Conservation (phyloP, 2,888 invertebrate species). For the Caradrina clavipalpis region DNA sequence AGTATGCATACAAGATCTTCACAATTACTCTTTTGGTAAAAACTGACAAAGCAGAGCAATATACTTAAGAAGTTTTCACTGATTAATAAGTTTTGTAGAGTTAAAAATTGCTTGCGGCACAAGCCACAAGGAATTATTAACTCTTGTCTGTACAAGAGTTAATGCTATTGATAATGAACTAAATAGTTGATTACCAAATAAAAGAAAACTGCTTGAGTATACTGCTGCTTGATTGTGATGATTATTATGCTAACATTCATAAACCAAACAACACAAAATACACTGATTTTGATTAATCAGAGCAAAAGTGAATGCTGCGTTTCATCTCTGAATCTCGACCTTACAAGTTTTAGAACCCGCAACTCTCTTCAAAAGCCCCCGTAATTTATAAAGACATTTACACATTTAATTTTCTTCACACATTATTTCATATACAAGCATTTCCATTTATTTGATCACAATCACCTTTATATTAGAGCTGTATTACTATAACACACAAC, state of each 20-base stretch:
- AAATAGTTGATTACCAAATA: not conserved
- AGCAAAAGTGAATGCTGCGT: too few species aligned
- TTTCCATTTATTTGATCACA: constrained; percentile 19
- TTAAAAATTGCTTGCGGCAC: too few species aligned
- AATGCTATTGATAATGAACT: too few species aligned
- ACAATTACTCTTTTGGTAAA: not conserved
- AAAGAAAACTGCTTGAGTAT: not conserved
- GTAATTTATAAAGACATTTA: not conserved
- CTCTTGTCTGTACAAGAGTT: too few species aligned
- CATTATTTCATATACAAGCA: constrained; percentile 33
- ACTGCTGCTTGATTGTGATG: not conserved
- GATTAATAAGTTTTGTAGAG: too few species aligned
- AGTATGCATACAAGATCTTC: not conserved
- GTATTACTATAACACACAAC: constrained; percentile 14
- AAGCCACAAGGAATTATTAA: too few species aligned
- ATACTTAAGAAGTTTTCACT: too few species aligned
- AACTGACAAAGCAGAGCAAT: too few species aligned
- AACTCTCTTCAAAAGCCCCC: not conserved
- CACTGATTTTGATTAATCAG: not conserved
- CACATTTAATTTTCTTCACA: constrained; percentile 1
- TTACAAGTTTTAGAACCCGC: constrained; percentile 3
- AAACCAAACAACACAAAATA: not conserved
- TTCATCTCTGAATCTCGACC: too few species aligned
- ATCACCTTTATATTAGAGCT: constrained; percentile 30
- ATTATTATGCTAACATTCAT: not conserved